phyloP scores from a whole-genome alignment of 1,140 invertebrate genomes.

The Sipha flava region DNA sequence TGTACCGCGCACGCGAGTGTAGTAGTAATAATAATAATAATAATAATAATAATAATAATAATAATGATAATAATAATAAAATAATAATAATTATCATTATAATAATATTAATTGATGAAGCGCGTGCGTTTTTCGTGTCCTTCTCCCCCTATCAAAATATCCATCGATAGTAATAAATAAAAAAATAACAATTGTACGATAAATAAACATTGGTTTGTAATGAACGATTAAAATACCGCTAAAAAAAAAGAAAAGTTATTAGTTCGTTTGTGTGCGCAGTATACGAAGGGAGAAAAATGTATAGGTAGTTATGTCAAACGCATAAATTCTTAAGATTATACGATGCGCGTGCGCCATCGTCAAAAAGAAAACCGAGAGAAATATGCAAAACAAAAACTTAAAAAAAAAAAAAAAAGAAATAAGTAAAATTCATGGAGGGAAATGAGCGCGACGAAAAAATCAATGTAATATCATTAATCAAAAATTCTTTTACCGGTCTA shows the following conservation, averaged over 20 bases:
- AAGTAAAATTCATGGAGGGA: not conserved
- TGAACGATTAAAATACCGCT: not conserved
- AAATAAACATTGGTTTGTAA: too few relatives aligned
- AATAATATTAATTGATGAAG: too few relatives aligned
- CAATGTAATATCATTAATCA: slow-evolving; percentile 33
- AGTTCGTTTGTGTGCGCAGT: not conserved
- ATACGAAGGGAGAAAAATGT: not conserved
- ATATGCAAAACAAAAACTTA: slow-evolving; percentile 29
- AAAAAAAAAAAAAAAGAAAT: not conserved
- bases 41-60: too few relatives aligned
- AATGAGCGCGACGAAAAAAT: slow-evolving; percentile 10
- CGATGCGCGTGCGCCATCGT: not conserved
- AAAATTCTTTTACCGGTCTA: slow-evolving; percentile 31
- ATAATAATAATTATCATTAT: too few relatives aligned
- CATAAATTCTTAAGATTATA: slow-evolving; percentile 15
- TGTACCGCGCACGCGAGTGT: too few relatives aligned
- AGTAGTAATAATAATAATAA: too few relatives aligned
- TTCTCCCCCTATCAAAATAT: too few relatives aligned
- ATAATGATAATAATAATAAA: too few relatives aligned
- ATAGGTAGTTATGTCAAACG: not conserved
- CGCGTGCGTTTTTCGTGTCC: too few relatives aligned
- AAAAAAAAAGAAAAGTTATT: not conserved
- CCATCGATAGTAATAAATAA: too few relatives aligned
- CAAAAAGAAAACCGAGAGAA: not conserved
- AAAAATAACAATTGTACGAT: too few relatives aligned